Base-by-base conservation (phyloP, 2,797 vertebrate species). In the Cirrhinus molitorella region DNA sequence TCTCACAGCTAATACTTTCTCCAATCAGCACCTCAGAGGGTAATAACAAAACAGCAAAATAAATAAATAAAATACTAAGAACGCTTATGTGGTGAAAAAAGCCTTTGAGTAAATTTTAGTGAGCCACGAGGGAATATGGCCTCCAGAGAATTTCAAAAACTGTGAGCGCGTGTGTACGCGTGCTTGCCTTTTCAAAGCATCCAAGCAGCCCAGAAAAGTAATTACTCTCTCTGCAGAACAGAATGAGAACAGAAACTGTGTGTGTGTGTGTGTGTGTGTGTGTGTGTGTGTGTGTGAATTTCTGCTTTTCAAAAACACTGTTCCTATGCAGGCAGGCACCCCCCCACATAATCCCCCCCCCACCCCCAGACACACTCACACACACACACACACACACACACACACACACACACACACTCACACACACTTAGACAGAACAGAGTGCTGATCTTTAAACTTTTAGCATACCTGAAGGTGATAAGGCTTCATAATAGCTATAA, bases 201-300 rank as follows among this genome's bases (percentile, higher is more conserved):
- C 81, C 80, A 78, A 82, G 75, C 80, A 86, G 81, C 85, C 80
- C 75, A 57, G 70, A 74, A 85, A 86, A 83, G 85, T 83, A 83
- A 86, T 86, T 86, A 86, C 80, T 83, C 81, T 81, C 49, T 73
- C 80, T 57, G 49, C 76, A 86, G 74, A 86, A 79, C 85, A 79
- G 80, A 86, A 86, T 83, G 75, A 82, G 85, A 72, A 72, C 82
- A 83, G 79, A 85, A 80, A 53, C 16, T 12, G 49, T 80, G 57
- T 74, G 57, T 49, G 53, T 72, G 45, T 28, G 47, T 68, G n/a
- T 63, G 23, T 31, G 49, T 76, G 73, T 57, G 28, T 45, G 51
- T 25, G 21, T 25, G 9, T 40, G 10, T 19, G 40, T 28, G n/a
- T 40, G n/a, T 75, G 81, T 10, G 34, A 17, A 13, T 71, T 45